A percentile compares a stretch with the other conserved stretches of the same genome.
phyloP scores from a whole-genome alignment of 2,888 invertebrate genomes.

The Minunthozetes semirufus region DNA sequence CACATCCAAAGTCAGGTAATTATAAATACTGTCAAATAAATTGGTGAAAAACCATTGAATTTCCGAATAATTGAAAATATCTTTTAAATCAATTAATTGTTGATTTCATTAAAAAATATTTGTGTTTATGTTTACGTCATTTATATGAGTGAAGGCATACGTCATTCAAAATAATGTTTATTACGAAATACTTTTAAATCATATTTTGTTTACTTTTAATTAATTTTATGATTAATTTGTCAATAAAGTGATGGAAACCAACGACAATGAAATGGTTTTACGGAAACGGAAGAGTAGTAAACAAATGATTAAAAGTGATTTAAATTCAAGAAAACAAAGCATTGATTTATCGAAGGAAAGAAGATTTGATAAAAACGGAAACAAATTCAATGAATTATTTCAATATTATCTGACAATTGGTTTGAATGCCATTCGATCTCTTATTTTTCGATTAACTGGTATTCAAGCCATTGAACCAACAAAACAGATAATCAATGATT shows the following conservation, averaged over 20 bases:
- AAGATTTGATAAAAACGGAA: neutral
- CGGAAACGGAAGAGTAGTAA: neutral
- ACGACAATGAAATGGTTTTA: neutral
- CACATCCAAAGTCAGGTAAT: no score
- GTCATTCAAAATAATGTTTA: no score
- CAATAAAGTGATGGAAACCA: neutral
- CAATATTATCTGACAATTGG: slow-evolving; percentile 1
- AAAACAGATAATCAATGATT: slow-evolving; percentile 23
- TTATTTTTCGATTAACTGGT: neutral
- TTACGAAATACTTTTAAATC: no score
- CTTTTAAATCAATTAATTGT: no score
- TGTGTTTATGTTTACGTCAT: no score
- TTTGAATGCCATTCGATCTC: neutral
- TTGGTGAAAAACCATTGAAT: no score
- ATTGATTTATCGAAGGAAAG: neutral
- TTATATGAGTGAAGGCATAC: no score
- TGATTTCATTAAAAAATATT: no score
- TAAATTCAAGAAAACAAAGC: neutral
- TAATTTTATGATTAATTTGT: neutral
- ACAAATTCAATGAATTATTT: neutral
- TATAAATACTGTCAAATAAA: no score
- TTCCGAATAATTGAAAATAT: no score
- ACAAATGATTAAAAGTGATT: neutral
- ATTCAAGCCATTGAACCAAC: neutral
- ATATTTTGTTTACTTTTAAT: neutral